Base-by-base conservation (phyloP, 2,113 vertebrate species). In the Channa argus region DNA sequence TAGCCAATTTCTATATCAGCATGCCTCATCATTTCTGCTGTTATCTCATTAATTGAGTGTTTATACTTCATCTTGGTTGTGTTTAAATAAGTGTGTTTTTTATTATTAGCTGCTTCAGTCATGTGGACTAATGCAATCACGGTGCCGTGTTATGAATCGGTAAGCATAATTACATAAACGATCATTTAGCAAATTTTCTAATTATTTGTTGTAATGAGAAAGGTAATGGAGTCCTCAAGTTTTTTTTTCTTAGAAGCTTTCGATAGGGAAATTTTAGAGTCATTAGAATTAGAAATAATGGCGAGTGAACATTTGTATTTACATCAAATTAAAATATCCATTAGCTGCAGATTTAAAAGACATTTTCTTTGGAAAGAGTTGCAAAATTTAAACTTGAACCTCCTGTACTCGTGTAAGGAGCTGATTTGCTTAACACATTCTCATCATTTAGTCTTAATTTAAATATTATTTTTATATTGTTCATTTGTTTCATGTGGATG, bases 151-250 rank as follows among this genome's bases (percentile, higher is more conserved):
- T 67, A 88, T 68, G 46, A 82, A 79, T 75, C 83, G 77, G 79
- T 75, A 80, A 72, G 52, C 75, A 58, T 75, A 75, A 87, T 82
- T 9, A 86, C 39, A 71, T 53, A 41, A 84, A 83, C 82, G 52
- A 78, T 43, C 3, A 79, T 71, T 69, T 64, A 56, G 51, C 24
- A 47, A 6, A 70, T 76, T 65, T 71, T 84, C 14, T 49, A 66
- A 88, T 74, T 38, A 81, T 56, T 59, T 73, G 44, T 49, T 69
- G 6, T 65, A 75, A 78, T 67, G 46, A 63, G 51, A 76, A 82
- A 78, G 3, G 12, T 54, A 37, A 65, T 82, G 52, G 43, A 72
- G 12, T 39, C 11, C 10, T 39, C 4, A 73, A 47, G 2, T 11
- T 61, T 38, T 43, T 59, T 55, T 74, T 79, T 60, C 43, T 37